phyloP scores from a whole-genome alignment of 1,140 invertebrate genomes.

The Eufriesea mexicana region DNA sequence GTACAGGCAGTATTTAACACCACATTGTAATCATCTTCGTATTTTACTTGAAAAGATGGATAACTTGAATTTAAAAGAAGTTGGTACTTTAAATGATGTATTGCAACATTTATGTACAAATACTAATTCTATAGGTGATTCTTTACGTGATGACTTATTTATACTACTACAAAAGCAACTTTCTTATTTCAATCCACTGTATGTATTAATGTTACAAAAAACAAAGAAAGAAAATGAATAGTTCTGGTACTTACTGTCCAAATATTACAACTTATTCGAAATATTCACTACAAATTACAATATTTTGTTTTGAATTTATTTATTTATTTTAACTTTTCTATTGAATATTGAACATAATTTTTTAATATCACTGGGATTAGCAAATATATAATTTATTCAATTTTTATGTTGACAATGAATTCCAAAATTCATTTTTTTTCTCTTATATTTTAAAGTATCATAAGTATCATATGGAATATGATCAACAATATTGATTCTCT shows the following conservation, averaged over 20 bases:
- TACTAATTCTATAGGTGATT: slow-evolving; percentile 76
- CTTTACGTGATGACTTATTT: slow-evolving; percentile 84
- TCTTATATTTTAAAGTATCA: not conserved
- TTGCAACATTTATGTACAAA: slow-evolving; percentile 82
- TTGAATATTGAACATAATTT: not conserved
- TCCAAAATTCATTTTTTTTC: not conserved
- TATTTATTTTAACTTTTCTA: not conserved
- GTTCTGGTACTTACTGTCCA: not conserved
- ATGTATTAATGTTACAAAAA: slow-evolving; percentile 54
- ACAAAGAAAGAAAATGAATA: slow-evolving; percentile 1
- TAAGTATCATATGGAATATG: not conserved
- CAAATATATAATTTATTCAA: not conserved
- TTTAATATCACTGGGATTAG: not conserved
- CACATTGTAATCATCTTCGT: slow-evolving; percentile 61
- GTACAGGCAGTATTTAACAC: slow-evolving; percentile 64
- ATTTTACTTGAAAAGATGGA: slow-evolving; percentile 84
- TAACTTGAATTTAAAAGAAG: slow-evolving; percentile 83
- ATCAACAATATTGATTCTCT: slow-evolving; percentile 35
- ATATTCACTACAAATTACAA: no score
- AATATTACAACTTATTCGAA: not conserved
- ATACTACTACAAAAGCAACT: slow-evolving; percentile 86
- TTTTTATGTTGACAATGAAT: not conserved
- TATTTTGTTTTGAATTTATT: not conserved
- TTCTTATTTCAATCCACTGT: slow-evolving; percentile 81
- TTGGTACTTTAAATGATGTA: slow-evolving; percentile 83